Base-by-base conservation (phyloP, 2,113 vertebrate genomes). In the Triplophysa dalaica region DNA sequence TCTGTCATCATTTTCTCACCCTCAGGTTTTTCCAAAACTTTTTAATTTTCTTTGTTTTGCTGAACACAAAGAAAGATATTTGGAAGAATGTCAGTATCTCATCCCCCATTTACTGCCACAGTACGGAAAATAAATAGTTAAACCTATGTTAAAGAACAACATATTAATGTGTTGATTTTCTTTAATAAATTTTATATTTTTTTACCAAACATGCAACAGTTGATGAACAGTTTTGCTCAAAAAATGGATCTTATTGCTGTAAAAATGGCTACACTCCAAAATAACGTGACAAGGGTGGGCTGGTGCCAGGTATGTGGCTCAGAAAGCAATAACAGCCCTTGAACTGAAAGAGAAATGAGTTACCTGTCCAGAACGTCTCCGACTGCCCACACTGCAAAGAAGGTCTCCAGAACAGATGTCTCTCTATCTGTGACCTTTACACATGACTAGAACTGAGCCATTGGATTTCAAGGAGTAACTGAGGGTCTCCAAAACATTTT, bases 301-400 rank as follows among this genome's bases (percentile, higher is more conserved):
- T 68, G 69, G 78, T 64, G 61, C 65, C 62, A 67, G 72, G 69
- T 56, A 26, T 16, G 45, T 74, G 60, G 58, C 22, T 16, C 33
- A 62, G 76, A 67, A 13, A 85, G 80, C 69, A 80, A 81, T 79
- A 58, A 67, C 54, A 66, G 66, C 77, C 54, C 77, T 84, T 66
- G 21, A 68, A 16, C 56, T 54, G 45, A n/a, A 61, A 1, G 29
- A 43, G 66, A 79, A 62, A 45, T 63, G 45, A 75, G 45, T 62
- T 80, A 70, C 68, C 56, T 70, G 73, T 72, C 60, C 41, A 45
- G 68, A 82, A 56, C 62, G 43, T 61, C 13, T 62, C 78, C 63
- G 63, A 70, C 41, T 43, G 41, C 66, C 52, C 33, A 48, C 48
- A 79, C 29, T 29, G 54, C 43, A 72, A 73, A 70, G 33, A 73